Conservation (phyloP, 2,113 vertebrate genomes). For the Lamprotornis superbus region DNA sequence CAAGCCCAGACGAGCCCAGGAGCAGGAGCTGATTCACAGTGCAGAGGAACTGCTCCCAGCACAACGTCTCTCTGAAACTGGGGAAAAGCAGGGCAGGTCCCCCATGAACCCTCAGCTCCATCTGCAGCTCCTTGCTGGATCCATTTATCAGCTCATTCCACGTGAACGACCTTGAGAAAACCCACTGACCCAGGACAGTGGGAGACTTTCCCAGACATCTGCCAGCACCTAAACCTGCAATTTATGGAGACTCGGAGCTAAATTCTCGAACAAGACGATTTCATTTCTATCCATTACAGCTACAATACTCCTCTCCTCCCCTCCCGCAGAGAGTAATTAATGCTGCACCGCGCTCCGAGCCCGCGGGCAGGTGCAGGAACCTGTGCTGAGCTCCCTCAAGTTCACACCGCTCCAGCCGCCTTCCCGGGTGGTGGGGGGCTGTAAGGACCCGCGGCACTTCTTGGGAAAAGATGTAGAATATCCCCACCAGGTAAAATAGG, state of each 20-base stretch:
- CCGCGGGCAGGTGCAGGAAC: neutral
- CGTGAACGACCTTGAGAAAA: constrained; percentile 43
- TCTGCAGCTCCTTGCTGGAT: constrained; percentile 13
- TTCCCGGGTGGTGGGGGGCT: neutral
- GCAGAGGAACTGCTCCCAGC: neutral
- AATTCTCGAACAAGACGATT: constrained; percentile 22
- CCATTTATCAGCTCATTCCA: constrained; percentile 57
- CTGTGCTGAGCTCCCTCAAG: neutral
- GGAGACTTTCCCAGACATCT: constrained; percentile 55
- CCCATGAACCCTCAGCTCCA: constrained; percentile 42
- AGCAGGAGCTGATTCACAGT: neutral
- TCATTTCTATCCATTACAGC: constrained; percentile 27
- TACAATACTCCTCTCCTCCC: neutral
- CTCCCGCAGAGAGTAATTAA: constrained; percentile 27
- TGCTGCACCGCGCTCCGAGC: neutral
- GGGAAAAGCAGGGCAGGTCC: constrained; percentile 42
- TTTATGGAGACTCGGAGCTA: constrained; percentile 14
- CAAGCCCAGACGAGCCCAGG: fast-evolving
- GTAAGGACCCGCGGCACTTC: neutral
- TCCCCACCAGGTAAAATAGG: fast-evolving
- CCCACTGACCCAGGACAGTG: constrained; percentile 41
- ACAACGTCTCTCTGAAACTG: neutral
- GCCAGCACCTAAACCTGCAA: constrained; percentile 50
- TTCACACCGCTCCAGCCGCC: neutral
- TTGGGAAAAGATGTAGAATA: neutral